Percentiles rank a stretch among this genome's conserved stretches.
These are phyloP conservation scores for Meda fulgida DNA, from an alignment of 2,797 vertebrate species.

Conservation along the genomic window DNA sequence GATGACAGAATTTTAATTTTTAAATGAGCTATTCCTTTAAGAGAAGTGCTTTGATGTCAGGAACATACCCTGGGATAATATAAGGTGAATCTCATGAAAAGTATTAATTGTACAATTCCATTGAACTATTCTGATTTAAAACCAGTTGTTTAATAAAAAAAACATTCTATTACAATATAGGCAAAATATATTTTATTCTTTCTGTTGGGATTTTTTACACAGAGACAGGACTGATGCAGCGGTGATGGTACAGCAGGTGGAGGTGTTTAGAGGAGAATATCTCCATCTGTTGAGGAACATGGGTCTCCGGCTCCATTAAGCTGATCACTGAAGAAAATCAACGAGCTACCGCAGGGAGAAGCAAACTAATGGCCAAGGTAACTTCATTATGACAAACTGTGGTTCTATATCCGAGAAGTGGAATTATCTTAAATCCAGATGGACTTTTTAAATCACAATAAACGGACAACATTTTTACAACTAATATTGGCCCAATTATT, in stretches of 20 bases:
- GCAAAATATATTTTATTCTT: neutral
- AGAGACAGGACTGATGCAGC: neutral
- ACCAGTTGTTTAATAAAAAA: neutral
- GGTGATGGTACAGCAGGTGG: conserved; percentile 22
- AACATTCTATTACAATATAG: neutral
- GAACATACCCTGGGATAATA: neutral
- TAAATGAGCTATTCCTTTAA: neutral
- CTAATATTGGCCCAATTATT: neutral
- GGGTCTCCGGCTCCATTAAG: conserved; percentile 55
- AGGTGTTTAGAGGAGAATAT: conserved; percentile 38
- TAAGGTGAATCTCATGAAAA: neutral
- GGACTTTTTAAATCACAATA: neutral
- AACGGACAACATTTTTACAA: neutral
- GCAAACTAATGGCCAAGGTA: conserved; percentile 52
- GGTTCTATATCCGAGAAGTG: neutral
- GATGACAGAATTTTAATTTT: too few species aligned
- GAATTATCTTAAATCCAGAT: neutral
- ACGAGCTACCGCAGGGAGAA: conserved; percentile 37
- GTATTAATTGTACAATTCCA: too few species aligned
- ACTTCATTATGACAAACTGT: conserved; percentile 45
- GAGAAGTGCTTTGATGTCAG: neutral
- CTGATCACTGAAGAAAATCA: conserved; percentile 53
- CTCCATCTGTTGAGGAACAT: conserved; percentile 56
- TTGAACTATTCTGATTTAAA: neutral
- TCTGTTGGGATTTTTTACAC: neutral